Conservation (phyloP, 2,113 vertebrate species). For the Coturnix japonica region DNA sequence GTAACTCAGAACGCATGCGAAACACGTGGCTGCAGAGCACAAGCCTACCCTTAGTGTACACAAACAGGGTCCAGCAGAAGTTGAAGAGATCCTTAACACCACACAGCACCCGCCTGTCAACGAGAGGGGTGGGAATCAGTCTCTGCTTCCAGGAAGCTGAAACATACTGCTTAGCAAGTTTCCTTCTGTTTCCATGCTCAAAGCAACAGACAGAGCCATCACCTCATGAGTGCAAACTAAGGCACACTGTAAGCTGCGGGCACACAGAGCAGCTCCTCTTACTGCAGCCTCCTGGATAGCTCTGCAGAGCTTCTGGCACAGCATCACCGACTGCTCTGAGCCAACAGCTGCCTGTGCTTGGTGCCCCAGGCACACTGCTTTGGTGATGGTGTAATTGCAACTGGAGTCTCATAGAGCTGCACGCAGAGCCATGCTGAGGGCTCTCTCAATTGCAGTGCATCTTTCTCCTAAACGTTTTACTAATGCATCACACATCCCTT, state of each 20-base stretch:
- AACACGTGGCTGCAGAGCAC: not conserved
- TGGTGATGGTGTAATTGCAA: not conserved
- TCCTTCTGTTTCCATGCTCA: not conserved
- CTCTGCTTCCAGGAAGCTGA: not conserved
- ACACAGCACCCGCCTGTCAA: conserved; percentile 86
- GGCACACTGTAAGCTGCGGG: not conserved
- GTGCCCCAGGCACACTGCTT: accelerated
- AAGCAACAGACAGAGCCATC: not conserved
- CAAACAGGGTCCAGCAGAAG: conserved; percentile 98
- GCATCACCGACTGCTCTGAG: not conserved
- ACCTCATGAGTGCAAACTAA: not conserved
- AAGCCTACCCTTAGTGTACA: conserved; percentile 93
- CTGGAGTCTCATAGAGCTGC: not conserved
- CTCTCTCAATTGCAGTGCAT: not conserved
- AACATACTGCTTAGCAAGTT: not conserved
- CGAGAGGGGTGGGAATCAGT: not conserved
- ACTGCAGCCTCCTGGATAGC: accelerated
- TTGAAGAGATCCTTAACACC: conserved; percentile 92
- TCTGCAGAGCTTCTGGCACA: accelerated
- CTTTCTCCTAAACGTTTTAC: not conserved
- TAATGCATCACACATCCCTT: not conserved
- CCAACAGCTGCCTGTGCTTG: not conserved
- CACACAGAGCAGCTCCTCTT: not conserved
- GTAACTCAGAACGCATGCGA: not conserved
- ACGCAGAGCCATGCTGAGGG: not conserved